phyloP scores from a whole-genome alignment of 1,140 invertebrate genomes.

The Centruroides sculpturatus region DNA sequence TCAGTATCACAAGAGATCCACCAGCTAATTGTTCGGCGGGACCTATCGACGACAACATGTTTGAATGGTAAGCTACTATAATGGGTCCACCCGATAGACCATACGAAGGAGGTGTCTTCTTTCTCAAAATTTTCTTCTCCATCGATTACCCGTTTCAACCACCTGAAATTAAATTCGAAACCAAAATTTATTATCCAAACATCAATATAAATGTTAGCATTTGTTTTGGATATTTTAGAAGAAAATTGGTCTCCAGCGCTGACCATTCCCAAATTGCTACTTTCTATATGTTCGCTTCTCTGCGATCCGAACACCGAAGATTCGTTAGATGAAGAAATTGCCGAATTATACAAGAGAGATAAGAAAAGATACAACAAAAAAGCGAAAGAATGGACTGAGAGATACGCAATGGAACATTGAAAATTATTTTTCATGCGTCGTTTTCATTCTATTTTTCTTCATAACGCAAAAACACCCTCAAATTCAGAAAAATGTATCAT shows the following conservation, averaged over 20 bases:
- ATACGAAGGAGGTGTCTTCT: slow-evolving; percentile 97
- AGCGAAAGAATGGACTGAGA: slow-evolving; percentile 92
- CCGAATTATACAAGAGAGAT: slow-evolving; percentile 92
- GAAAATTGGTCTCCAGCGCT: slow-evolving; percentile 98
- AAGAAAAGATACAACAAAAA: slow-evolving; percentile 93
- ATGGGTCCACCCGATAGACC: slow-evolving; percentile 97
- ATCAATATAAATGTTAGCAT: slow-evolving; percentile 99
- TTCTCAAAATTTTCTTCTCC: slow-evolving; percentile 97
- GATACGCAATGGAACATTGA: slow-evolving; percentile 72
- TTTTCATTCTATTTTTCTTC: no score
- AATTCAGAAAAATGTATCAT: no score
- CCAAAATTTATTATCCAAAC: slow-evolving; percentile 99
- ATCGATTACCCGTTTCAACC: slow-evolving; percentile 96
- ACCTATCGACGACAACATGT: slow-evolving; percentile 90
- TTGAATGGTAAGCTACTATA: slow-evolving; percentile 96
- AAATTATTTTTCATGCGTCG: background rate
- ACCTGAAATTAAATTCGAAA: slow-evolving; percentile 85
- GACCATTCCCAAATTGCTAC: slow-evolving; percentile 98
- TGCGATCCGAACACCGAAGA: slow-evolving; percentile 98
- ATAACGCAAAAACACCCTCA: no score
- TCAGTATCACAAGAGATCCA: slow-evolving; percentile 91
- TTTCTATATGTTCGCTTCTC: slow-evolving; percentile 97
- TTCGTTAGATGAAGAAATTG: slow-evolving; percentile 92
- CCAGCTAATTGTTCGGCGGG: slow-evolving; percentile 95
- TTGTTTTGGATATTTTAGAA: slow-evolving; percentile 96